Evolutionary conservation across 2,797 vertebrate genomes (phyloP).

Genomic region (Sebastes oblongus): DNA sequence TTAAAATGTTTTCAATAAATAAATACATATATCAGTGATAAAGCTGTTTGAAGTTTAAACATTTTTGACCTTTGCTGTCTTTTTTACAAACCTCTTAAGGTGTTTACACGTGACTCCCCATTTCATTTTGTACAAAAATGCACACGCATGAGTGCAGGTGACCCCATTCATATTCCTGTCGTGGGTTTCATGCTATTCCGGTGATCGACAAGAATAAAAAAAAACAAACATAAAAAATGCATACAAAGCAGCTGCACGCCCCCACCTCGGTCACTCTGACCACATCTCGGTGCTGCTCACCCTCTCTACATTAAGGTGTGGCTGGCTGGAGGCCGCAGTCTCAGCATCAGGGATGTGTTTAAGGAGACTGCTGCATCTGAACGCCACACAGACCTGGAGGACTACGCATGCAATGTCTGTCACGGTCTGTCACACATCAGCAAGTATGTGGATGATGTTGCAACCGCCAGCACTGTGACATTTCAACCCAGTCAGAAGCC

Average conservation of each 20-base stretch:
- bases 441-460: no score
- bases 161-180: not conserved
- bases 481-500: no score
- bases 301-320: not conserved
- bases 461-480: no score
- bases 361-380: no score
- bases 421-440: no score
- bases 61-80: not conserved
- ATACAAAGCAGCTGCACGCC: no score
- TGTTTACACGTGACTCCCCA: not conserved
- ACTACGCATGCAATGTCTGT: no score
- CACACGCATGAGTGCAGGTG: not conserved
- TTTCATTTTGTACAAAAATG: not conserved
- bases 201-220: not conserved
- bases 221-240: not conserved
- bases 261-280: no score
- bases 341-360: no score
- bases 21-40: not conserved
- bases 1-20: fast-evolving
- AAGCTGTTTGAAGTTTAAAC: not conserved
- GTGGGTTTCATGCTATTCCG: not conserved
- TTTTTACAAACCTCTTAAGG: not conserved
- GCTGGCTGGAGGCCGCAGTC: not conserved
- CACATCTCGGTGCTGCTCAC: no score
- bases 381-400: no score